Base-by-base conservation (phyloP, 2,888 invertebrate genomes). In the Oscheius sp. region DNA sequence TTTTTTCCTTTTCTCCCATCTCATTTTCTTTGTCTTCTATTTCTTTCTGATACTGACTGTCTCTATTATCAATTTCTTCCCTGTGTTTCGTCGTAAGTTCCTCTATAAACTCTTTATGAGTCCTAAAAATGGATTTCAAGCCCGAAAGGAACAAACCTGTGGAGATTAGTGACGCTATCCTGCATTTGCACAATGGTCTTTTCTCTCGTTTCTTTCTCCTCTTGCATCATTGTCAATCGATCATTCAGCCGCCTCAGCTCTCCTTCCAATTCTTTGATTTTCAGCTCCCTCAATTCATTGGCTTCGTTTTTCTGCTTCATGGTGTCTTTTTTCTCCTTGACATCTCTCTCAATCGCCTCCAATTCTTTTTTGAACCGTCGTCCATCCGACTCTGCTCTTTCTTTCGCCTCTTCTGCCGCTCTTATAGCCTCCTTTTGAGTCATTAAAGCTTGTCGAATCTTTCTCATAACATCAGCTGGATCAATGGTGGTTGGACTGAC, bases 31-130 rank as follows among this genome's bases (percentile, higher is more conserved):
- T 45, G 1, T 36, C 28, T 12, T 68, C 38, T 24, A 73, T 5
- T 12, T 66, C 56, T 0, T 54, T 63, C 0, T 65, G 51, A 26
- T 71, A 59, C 20, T 61, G 51, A 8, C 63, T 65, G 38, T 75
- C 73, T 17, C 77, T 61, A n/a, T 66, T 57, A 4, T 68, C 63
- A 1, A 77, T 38, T 59, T 80, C 80, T 14, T 78, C 75, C 8
- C 75, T 44, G 47, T 80, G 80, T 14, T 75, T 57, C 2, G 51
- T 41, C 44, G 71, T 74, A 36, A 78, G 38, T 26, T 78, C 75
- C 49, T 80, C 80, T 45, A 80, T 75, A 62, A 78, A 80, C n/a
- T 72, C 63, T 17, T 78, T 76, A 56, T 80, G 80, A 24, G 70
- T 66, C 17, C 75, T 75, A 51, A 4, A 67, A 38, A 22, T 12